phyloP scores from a whole-genome alignment of 1,140 invertebrate genomes.

The Drosophila quadrilineata region DNA sequence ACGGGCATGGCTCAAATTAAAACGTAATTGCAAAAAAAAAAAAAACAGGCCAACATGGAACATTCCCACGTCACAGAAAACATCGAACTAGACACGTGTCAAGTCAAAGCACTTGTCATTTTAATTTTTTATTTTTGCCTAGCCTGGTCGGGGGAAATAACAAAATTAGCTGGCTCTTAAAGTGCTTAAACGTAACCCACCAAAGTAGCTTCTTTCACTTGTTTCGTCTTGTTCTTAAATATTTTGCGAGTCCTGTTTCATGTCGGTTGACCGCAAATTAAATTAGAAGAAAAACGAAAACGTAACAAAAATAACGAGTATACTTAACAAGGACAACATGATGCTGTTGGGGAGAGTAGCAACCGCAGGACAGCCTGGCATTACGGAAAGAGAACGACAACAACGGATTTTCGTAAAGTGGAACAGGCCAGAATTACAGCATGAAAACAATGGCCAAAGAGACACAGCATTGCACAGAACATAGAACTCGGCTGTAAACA shows the following conservation, averaged over 20 bases:
- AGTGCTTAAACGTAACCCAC: neutral
- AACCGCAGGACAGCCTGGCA: constrained; percentile 46
- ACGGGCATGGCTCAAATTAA: constrained; percentile 38
- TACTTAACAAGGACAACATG: constrained; percentile 32
- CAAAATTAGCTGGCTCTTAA: constrained; percentile 19
- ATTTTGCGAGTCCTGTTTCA: constrained; percentile 49
- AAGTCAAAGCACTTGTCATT: constrained; percentile 39
- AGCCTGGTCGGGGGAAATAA: neutral
- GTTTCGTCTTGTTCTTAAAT: constrained; percentile 1
- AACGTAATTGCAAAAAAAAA: constrained; percentile 45
- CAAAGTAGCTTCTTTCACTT: constrained; percentile 23
- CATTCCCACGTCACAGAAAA: constrained; percentile 15
- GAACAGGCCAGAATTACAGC: constrained; percentile 8
- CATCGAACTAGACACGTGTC: constrained; percentile 39
- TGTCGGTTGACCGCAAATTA: constrained; percentile 75
- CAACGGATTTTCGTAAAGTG: constrained; percentile 22
- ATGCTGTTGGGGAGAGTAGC: constrained; percentile 27
- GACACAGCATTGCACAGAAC: constrained; percentile 4
- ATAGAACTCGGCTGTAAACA: constrained; percentile 16
- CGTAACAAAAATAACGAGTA: constrained; percentile 55
- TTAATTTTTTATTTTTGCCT: constrained; percentile 19
- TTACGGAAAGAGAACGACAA: constrained; percentile 34
- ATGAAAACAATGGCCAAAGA: constrained; percentile 34
- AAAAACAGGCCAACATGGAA: constrained; percentile 3
- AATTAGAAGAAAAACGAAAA: constrained; percentile 70